Base-by-base conservation (phyloP, 2,888 invertebrate species). In the Apodemia hepburni region DNA sequence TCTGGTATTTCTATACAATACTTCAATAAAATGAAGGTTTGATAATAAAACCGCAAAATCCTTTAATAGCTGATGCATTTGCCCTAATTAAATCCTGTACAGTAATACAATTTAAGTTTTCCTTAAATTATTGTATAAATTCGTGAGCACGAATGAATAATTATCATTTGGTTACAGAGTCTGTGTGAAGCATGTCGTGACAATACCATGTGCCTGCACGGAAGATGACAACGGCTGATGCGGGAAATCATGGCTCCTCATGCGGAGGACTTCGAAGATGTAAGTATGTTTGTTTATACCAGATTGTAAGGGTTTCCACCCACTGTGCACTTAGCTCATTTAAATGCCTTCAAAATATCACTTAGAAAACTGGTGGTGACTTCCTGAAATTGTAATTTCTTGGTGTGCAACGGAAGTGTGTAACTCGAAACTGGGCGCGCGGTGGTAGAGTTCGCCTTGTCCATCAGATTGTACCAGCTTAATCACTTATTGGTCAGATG, bases 241-340 rank as follows among this genome's bases (percentile, higher is more conserved):
- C 38, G 63, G 58, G 66, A 59, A 67, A 74, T 64, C 60, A 86
- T 86, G 86, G 76, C 85, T 70, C 81, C 82, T n/a, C 71, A 82
- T 66, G 81, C 77, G 66, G 79, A 75, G 72, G 73, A 80, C 69
- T 81, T 78, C 73, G 85, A 81, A 70, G 76, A 79, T 63, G 78
- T 76, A 38, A 12, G 38, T 38, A 4, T 38, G 22, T 12, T 38
- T 38, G 38, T 12, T 38, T 12, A 12, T 12, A 38, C 2, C 38
- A 15, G 3, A 38, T 38, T 38, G 38, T 38, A 38, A 12, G 8
- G 4, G 9, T 33, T 33, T 15, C 38, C 11, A 1, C 8, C 8
- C 33, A 33, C 33, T 33, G 1, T 33, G 33, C 9, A 3, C 38
- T 38, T 12, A 38, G 1, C 4, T 15, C 12, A 15, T 38, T 38